Percentiles rank a stretch among this genome's conserved stretches.
Evolutionary conservation across 2,888 invertebrate genomes (phyloP).

Genomic region (Boloria euphrosyne): DNA sequence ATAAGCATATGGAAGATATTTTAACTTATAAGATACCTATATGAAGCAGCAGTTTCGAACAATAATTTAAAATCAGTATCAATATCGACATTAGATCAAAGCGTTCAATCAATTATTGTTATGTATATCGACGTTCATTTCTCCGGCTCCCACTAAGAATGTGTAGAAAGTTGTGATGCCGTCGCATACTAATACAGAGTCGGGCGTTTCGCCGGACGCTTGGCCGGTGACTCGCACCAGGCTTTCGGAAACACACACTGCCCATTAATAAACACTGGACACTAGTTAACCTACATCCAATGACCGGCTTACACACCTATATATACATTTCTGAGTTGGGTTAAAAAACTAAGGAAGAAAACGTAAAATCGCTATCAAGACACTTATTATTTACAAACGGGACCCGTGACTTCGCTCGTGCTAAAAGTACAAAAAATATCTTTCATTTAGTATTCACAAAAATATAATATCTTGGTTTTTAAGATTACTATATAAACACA

Average conservation of each 20-base stretch:
- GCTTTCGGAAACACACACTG: slow-evolving; percentile 40
- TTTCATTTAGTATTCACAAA: not conserved
- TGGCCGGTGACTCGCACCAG: slow-evolving; percentile 37
- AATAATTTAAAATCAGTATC: not conserved
- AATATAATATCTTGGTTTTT: slow-evolving; percentile 6
- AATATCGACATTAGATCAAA: slow-evolving; percentile 30
- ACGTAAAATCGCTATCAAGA: not conserved
- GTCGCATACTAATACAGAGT: slow-evolving; percentile 76
- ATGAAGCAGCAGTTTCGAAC: no score
- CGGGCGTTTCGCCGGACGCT: slow-evolving; percentile 60
- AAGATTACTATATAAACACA: no score
- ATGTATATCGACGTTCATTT: slow-evolving; percentile 71
- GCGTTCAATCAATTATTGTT: slow-evolving; percentile 44
- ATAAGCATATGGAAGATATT: not conserved
- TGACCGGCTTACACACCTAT: slow-evolving; percentile 54
- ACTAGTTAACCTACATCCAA: slow-evolving; percentile 73
- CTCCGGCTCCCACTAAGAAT: slow-evolving; percentile 75
- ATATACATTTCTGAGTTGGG: slow-evolving; percentile 30
- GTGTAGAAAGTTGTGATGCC: slow-evolving; percentile 81
- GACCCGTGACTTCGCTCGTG: no score
- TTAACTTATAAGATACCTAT: no score
- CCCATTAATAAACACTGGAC: slow-evolving; percentile 66
- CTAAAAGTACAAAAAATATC: no score
- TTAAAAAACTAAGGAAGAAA: slow-evolving; percentile 38
- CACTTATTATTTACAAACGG: no score